Percentiles rank a stretch among this genome's conserved stretches.
Conservation (phyloP, 2,113 vertebrate genomes). For the Pygoscelis antarcticus region DNA sequence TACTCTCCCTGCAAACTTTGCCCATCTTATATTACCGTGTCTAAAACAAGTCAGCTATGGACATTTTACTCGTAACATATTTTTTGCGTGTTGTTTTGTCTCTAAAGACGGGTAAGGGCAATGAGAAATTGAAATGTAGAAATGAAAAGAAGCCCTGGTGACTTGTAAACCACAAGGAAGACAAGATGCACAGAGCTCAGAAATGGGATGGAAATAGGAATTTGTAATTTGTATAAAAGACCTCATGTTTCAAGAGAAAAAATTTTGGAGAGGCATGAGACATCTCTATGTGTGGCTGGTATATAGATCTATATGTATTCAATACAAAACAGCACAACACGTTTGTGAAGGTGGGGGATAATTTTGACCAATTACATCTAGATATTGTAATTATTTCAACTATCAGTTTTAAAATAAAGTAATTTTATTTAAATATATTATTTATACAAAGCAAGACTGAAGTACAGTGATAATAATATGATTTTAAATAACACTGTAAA, state of each 20-base stretch:
- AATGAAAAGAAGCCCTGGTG: background rate
- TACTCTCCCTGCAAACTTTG: background rate
- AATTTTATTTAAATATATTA: background rate
- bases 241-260: background rate
- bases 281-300: background rate
- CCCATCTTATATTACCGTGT: background rate
- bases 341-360: background rate
- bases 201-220: background rate
- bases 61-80: rapidly evolving
- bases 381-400: background rate
- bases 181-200: background rate
- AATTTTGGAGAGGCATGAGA: background rate
- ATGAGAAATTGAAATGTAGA: background rate
- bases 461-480: background rate
- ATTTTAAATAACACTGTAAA: background rate
- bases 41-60: background rate
- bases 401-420: background rate
- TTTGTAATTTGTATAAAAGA: background rate
- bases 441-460: background rate
- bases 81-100: background rate
- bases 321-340: background rate
- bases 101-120: background rate
- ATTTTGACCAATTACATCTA: background rate
- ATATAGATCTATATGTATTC: background rate
- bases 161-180: background rate